Conservation (phyloP, 2,797 vertebrate genomes). For the Microctenopoma lineatum region DNA sequence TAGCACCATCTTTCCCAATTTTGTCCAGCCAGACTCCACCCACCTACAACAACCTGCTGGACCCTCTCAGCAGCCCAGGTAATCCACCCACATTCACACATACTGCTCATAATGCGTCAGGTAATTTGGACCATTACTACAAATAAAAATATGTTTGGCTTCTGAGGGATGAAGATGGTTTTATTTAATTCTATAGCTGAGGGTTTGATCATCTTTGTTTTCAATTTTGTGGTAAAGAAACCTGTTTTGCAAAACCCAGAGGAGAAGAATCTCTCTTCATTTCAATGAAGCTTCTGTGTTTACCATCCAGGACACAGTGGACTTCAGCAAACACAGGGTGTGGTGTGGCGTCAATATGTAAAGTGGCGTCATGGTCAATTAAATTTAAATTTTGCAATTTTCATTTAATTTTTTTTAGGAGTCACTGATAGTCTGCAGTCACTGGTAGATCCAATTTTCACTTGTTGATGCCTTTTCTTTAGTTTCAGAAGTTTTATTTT, state of each 20-base stretch:
- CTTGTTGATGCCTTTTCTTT: background rate
- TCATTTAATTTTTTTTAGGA: background rate
- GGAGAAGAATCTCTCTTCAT: background rate
- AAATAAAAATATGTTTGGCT: background rate
- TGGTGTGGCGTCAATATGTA: background rate
- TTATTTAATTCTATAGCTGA: background rate
- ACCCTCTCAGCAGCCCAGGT: constrained; percentile 76
- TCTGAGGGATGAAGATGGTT: background rate
- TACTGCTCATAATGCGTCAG: background rate
- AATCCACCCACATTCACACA: background rate
- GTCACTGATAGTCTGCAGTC: background rate
- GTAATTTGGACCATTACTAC: background rate
- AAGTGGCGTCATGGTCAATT: background rate
- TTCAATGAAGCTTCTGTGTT: constrained; percentile 2
- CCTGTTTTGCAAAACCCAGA: background rate
- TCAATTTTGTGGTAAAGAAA: background rate
- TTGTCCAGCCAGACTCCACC: constrained; percentile 65
- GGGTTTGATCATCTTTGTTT: constrained; percentile 3
- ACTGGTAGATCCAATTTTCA: background rate
- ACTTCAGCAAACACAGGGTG: background rate
- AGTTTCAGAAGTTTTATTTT: background rate
- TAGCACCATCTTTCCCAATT: constrained; percentile 51
- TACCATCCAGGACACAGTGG: background rate
- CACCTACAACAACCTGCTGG: constrained; percentile 71
- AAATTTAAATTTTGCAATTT: background rate